Evolutionary conservation across 2,797 vertebrate genomes (phyloP), one percentile per base, ranked within the genome.

Genomic region (Anas bernieri): DNA sequence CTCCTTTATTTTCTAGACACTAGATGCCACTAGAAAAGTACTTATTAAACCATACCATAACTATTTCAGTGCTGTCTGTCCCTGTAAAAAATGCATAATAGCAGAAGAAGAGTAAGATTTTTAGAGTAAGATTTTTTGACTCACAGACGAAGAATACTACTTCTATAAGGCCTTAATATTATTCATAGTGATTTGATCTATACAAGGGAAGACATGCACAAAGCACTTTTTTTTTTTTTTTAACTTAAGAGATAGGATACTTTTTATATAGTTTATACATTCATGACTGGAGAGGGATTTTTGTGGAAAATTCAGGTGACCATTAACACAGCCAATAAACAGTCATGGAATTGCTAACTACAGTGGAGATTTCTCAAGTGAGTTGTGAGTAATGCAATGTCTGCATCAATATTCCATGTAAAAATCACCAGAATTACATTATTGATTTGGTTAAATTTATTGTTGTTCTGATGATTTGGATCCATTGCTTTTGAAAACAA

Each of bases 361-460:
- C 46, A 87, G 68, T 17, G 28, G 28, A 66, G 30, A 31, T 83
- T 83, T 90, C 62, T 80, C 56, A 80, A 90, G 50, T 66, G 68
- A 79, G 10, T 52, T 90, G 66, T 59, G 76, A 92, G 39, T 83
- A 86, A 87, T 16, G 11, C 70, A 94, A 87, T 68, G 41, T 23
- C 69, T 78, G 68, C 62, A 68, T 80, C 81, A 62, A 88, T 77
- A 85, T 80, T 88, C 74, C 58, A 55, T 35, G 67, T 64, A 89
- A 89, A 95, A 94, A 93, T 83, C 78, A 86, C 33, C 17, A 68
- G 61, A 89, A 95, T 75, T 92, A 83, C 72, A 55, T 85, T 87
- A 95, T 90, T 83, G 92, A 94, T 92, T 93, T 95, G 25, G 67
- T 61, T 68, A 70, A 77, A 83, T 83, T 85, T 95, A 95, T 85